Evolutionary conservation across 2,797 vertebrate genomes (phyloP).

Genomic region (Harpagifer antarcticus): DNA sequence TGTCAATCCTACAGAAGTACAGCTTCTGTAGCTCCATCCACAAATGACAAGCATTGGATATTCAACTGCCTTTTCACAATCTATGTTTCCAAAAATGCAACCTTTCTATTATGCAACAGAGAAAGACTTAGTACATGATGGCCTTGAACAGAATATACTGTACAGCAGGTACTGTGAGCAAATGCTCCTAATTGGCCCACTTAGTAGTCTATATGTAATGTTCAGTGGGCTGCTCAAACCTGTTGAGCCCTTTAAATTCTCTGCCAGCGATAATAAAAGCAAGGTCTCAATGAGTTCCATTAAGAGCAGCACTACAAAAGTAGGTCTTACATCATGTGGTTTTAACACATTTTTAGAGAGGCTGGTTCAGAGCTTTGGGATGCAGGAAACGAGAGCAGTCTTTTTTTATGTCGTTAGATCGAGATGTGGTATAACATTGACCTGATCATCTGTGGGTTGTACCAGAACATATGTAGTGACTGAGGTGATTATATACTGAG

Average conservation of each 20-base stretch:
- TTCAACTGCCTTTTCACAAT: too few species aligned
- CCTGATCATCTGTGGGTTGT: background rate
- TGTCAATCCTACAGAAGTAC: too few species aligned
- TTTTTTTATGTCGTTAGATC: slow-evolving; percentile 27
- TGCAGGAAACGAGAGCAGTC: background rate
- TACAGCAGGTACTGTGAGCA: background rate
- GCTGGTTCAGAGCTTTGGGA: slow-evolving; percentile 8
- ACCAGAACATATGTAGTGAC: slow-evolving; percentile 17
- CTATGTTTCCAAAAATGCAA: background rate
- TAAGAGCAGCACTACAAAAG: slow-evolving; percentile 4
- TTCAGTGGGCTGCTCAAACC: background rate
- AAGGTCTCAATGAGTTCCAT: background rate
- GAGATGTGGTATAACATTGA: slow-evolving; percentile 12
- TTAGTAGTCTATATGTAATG: background rate
- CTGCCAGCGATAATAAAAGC: background rate
- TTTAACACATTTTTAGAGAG: background rate
- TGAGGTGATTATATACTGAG: slow-evolving; percentile 10
- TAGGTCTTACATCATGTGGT: background rate
- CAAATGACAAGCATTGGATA: too few species aligned
- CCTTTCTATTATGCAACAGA: slow-evolving; percentile 15
- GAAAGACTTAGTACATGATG: background rate
- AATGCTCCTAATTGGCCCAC: background rate
- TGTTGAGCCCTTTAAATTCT: background rate
- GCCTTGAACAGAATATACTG: background rate
- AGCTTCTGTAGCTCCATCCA: too few species aligned